phyloP scores from a whole-genome alignment of 2,113 vertebrate genomes.

The Pelodiscus sinensis region DNA sequence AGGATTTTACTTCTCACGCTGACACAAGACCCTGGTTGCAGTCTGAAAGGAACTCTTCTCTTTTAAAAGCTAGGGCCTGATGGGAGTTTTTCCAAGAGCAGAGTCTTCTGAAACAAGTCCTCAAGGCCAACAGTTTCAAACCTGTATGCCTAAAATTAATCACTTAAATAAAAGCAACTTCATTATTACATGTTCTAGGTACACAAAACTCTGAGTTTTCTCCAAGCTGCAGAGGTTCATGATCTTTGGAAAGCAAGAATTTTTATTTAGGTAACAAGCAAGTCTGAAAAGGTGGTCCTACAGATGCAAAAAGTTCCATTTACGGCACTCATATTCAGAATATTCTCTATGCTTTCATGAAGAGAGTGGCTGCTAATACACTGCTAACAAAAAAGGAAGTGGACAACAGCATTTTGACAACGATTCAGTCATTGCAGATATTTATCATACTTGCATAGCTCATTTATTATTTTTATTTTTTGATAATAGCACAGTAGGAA shows the following conservation, averaged over 20 bases:
- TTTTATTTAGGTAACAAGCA: slow-evolving; percentile 42
- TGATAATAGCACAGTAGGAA: slow-evolving; percentile 29
- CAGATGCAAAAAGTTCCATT: slow-evolving; percentile 51
- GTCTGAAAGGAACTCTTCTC: neutral
- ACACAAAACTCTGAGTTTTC: neutral
- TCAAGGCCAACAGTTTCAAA: neutral
- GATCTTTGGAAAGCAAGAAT: slow-evolving; percentile 24
- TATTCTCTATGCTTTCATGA: neutral
- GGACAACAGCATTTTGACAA: neutral
- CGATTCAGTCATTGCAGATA: slow-evolving; percentile 39
- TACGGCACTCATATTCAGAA: slow-evolving; percentile 15
- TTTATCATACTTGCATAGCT: slow-evolving; percentile 34
- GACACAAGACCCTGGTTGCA: neutral
- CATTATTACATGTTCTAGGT: neutral
- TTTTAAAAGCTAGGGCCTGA: neutral
- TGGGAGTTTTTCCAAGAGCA: neutral
- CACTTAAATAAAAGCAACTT: neutral
- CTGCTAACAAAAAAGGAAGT: neutral
- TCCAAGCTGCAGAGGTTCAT: neutral
- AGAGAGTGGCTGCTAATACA: neutral
- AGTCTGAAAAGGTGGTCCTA: slow-evolving; percentile 52
- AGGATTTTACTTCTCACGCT: neutral
- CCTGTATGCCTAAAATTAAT: neutral
- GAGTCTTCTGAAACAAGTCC: neutral
- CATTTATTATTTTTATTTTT: neutral